Conservation (phyloP, 1,140 invertebrate species). For the Tenebrio molitor region DNA sequence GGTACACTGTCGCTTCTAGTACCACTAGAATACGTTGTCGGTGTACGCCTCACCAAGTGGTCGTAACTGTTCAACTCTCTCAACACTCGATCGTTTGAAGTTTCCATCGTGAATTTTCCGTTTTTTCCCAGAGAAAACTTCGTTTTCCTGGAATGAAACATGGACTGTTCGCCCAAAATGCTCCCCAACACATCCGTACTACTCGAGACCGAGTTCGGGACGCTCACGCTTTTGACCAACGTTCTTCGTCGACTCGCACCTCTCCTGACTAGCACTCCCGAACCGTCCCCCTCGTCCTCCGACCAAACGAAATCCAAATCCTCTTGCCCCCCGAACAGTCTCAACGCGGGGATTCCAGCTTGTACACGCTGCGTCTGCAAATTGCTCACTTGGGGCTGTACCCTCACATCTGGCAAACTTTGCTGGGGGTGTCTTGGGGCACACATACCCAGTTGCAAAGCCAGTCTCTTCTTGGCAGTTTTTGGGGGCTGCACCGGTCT, state of each 20-base stretch:
- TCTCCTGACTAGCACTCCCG: constrained; percentile 62
- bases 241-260: constrained; percentile 69
- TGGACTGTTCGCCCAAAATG: constrained; percentile 81
- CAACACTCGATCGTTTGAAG: constrained; percentile 30
- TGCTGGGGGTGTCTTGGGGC: constrained; percentile 56
- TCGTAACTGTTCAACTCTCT: constrained; percentile 26
- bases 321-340: constrained; percentile 74
- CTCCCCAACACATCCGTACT: constrained; percentile 76
- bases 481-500: constrained; percentile 52
- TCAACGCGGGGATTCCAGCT: constrained; percentile 65
- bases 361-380: constrained; percentile 46
- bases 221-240: constrained; percentile 62
- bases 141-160: constrained; percentile 78
- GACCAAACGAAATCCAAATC: constrained; percentile 76
- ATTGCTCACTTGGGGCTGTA: constrained; percentile 16
- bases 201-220: constrained; percentile 62
- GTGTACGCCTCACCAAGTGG: not conserved
- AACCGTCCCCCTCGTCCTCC: constrained; percentile 66
- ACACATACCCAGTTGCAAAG: constrained; percentile 65
- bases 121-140: constrained; percentile 71
- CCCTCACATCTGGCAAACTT: constrained; percentile 56
- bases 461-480: constrained; percentile 66
- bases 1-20: constrained; percentile 2
- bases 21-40: not conserved
- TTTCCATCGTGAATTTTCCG: constrained; percentile 59